Conservation (phyloP, 2,797 vertebrate genomes). For the Cephalopachus bancanus region DNA sequence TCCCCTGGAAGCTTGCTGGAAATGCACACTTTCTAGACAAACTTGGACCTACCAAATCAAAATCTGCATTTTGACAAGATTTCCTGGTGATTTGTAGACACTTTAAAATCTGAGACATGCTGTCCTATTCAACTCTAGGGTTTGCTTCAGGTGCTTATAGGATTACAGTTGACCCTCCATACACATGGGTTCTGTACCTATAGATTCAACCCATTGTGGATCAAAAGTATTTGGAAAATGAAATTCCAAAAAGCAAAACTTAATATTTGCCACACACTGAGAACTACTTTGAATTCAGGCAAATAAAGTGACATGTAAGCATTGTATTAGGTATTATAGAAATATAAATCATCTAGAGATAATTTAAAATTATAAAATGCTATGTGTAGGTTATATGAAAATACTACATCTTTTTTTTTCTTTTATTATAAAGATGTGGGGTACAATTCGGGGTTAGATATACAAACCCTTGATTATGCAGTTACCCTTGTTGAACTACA, state of each 20-base stretch:
- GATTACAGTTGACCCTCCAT: background rate
- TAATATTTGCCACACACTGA: background rate
- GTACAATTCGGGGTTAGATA: too few species aligned
- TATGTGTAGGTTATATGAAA: background rate
- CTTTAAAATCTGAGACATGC: background rate
- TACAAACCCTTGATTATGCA: too few species aligned
- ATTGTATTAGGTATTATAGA: background rate
- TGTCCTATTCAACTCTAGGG: background rate
- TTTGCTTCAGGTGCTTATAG: background rate
- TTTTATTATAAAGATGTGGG: too few species aligned
- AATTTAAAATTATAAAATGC: background rate
- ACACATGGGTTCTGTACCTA: background rate
- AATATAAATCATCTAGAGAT: background rate
- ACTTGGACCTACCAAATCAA: background rate
- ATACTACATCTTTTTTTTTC: background rate
- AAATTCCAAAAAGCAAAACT: background rate
- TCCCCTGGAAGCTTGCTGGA: background rate
- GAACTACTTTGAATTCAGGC: too few species aligned
- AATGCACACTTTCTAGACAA: background rate
- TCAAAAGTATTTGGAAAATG: background rate
- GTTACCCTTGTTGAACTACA: too few species aligned
- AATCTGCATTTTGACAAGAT: constrained; percentile 2
- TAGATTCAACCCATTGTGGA: background rate
- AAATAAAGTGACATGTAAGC: background rate
- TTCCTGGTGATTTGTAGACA: background rate